These are phyloP conservation scores for Nesidiocoris tenuis DNA, from an alignment of 2,888 invertebrate genomes.

Conservation along the genomic window DNA sequence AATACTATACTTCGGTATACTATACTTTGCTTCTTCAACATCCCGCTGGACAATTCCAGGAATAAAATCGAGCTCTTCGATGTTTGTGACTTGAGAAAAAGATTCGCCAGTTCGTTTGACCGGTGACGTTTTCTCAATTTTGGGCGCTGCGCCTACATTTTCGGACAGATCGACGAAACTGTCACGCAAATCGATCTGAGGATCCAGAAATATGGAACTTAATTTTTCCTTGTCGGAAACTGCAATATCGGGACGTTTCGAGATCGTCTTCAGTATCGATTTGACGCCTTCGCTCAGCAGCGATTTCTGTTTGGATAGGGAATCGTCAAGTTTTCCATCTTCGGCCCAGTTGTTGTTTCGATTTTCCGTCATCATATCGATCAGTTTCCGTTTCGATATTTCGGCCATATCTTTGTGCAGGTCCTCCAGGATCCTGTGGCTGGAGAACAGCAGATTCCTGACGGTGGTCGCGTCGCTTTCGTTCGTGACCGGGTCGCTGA, in stretches of 20 bases:
- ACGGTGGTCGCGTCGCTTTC: constrained; percentile 10
- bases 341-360: constrained; percentile 22
- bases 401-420: constrained; percentile 16
- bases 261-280: constrained; percentile 24
- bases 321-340: neutral
- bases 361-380: constrained; percentile 17
- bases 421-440: constrained; percentile 21
- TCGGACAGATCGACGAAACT: constrained; percentile 23
- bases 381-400: neutral
- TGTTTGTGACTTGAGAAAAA: neutral
- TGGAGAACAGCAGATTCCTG: constrained; percentile 14
- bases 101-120: neutral
- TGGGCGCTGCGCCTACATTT: neutral
- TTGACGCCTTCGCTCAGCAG: constrained; percentile 16
- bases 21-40: too few relatives aligned
- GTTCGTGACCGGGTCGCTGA: constrained; percentile 11
- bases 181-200: constrained; percentile 16
- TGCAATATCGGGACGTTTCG: constrained; percentile 16
- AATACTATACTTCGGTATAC: too few relatives aligned
- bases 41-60: constrained; percentile 21
- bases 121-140: neutral
- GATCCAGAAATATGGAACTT: constrained; percentile 34
- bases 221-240: constrained; percentile 23
- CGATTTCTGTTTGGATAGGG: neutral
- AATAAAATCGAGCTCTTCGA: constrained; percentile 31